These are phyloP conservation scores for Chloropsis hardwickii DNA, from an alignment of 2,113 vertebrate species.

Conservation along the genomic window DNA sequence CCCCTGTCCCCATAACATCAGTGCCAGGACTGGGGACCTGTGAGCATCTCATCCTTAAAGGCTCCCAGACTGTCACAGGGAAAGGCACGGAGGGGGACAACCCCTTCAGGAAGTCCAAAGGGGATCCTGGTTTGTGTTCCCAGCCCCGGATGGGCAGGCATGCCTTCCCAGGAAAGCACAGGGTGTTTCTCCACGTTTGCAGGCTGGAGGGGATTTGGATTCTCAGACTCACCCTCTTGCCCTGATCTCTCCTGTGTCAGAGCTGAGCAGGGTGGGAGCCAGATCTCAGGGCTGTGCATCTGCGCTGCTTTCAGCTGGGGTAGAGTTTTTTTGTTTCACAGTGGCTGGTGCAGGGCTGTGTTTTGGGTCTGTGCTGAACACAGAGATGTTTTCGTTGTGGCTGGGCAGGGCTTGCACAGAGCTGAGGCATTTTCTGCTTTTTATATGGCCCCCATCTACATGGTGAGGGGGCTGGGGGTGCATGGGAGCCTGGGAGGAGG, in stretches of 20 bases:
- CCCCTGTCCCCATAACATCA: conserved; percentile 1
- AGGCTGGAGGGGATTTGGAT: not conserved
- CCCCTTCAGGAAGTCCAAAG: not conserved
- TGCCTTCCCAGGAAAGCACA: not conserved
- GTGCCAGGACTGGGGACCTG: not conserved
- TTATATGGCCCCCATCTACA: not conserved
- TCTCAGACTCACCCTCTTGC: not conserved
- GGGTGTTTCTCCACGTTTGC: not conserved
- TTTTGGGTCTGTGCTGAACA: not conserved
- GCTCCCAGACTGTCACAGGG: not conserved
- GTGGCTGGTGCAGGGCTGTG: not conserved
- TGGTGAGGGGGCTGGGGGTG: not conserved
- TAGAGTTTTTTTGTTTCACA: not conserved
- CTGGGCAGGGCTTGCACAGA: not conserved
- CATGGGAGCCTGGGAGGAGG: not conserved
- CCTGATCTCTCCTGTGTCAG: not conserved
- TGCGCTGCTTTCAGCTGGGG: not conserved
- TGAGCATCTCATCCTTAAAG: not conserved
- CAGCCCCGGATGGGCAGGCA: not conserved
- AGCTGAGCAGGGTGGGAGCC: not conserved
- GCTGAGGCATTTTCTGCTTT: not conserved
- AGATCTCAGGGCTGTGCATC: not conserved
- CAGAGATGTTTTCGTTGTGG: not conserved
- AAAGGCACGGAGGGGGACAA: not conserved
- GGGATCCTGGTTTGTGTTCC: not conserved